Percentiles rank a stretch among this genome's conserved stretches.
phyloP scores from a whole-genome alignment of 2,888 invertebrate species.

The Standfussiana lucernea region DNA sequence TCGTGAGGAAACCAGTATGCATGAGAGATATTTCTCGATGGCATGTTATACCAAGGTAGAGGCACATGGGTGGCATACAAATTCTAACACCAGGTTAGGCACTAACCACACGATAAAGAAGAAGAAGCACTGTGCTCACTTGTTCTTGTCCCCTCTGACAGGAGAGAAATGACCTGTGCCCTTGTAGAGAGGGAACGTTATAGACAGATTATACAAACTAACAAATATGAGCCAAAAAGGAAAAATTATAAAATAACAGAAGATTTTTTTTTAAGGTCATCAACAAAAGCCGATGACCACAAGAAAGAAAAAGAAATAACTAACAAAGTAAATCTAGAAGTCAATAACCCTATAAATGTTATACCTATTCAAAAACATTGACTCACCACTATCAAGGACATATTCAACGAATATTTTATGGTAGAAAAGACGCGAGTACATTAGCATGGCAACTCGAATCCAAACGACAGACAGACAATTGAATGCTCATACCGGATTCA shows the following conservation, averaged over 20 bases:
- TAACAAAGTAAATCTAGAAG: background rate
- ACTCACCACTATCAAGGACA: slow-evolving; percentile 25
- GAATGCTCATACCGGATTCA: slow-evolving; percentile 34
- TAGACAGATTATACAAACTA: background rate
- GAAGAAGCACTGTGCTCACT: too few species aligned
- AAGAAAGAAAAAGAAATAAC: background rate
- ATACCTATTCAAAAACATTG: background rate
- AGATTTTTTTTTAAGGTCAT: background rate
- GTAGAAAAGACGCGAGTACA: background rate
- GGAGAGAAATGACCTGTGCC: too few species aligned
- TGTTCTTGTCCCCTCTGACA: too few species aligned
- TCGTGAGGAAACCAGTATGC: too few species aligned
- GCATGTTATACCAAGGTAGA: too few species aligned
- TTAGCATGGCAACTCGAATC: slow-evolving; percentile 31
- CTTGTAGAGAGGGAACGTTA: too few species aligned
- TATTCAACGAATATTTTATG: background rate
- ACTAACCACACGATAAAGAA: too few species aligned
- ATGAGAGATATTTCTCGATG: too few species aligned
- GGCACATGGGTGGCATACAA: too few species aligned
- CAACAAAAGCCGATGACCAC: background rate
- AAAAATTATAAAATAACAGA: background rate
- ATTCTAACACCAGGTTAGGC: too few species aligned
- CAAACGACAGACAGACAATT: slow-evolving; percentile 32
- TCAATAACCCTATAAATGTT: slow-evolving; percentile 6
- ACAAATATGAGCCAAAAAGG: background rate